Evolutionary conservation across 2,113 vertebrate genomes (phyloP).

Genomic region (Paedocypris sp.): DNA sequence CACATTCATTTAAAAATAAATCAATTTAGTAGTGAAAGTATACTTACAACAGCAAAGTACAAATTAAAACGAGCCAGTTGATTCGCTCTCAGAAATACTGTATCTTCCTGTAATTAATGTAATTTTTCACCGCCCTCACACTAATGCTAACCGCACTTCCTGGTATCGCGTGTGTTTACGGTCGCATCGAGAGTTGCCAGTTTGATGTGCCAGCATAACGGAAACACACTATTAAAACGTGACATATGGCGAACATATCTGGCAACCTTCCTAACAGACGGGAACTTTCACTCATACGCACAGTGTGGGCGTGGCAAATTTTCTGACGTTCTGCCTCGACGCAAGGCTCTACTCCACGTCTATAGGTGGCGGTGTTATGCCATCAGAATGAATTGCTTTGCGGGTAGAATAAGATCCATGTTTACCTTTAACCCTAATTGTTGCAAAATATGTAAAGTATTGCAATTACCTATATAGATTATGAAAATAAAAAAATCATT

Average conservation of each 20-base stretch:
- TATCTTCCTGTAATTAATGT: not conserved
- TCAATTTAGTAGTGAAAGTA: too few species aligned
- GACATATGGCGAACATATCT: not conserved
- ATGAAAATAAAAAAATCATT: too few species aligned
- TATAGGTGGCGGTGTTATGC: not conserved
- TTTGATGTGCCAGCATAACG: not conserved
- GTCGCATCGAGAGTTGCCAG: not conserved
- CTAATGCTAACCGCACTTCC: not conserved
- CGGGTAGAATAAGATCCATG: not conserved
- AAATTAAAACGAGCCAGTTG: not conserved
- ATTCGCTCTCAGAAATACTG: not conserved
- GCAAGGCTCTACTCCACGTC: too few species aligned
- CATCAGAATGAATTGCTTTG: not conserved
- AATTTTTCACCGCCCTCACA: not conserved
- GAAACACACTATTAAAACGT: too few species aligned
- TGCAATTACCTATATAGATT: too few species aligned
- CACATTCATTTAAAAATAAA: too few species aligned
- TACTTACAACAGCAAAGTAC: slow-evolving; percentile 1
- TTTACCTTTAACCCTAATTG: too few species aligned
- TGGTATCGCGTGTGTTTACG: slow-evolving; percentile 15
- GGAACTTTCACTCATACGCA: slow-evolving; percentile 3
- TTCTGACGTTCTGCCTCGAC: too few species aligned
- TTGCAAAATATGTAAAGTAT: too few species aligned
- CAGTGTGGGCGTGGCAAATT: too few species aligned
- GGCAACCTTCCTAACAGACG: not conserved